Conservation (phyloP, 2,888 invertebrate species). For the Drosophila nr. medialis region DNA sequence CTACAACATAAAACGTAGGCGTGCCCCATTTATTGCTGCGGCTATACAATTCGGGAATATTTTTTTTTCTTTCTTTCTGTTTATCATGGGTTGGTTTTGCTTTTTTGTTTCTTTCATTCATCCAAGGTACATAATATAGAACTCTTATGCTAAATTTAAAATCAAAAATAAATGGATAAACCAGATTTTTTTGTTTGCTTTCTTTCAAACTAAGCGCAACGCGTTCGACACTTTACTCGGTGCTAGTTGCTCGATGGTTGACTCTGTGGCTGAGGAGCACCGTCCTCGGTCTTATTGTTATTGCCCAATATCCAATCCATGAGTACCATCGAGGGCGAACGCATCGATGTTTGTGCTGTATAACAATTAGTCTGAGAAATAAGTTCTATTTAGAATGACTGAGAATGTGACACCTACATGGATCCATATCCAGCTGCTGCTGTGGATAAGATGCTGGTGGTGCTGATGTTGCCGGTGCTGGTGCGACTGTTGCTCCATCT, state of each 20-base stretch:
- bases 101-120: constrained; percentile 25
- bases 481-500: constrained; percentile 83
- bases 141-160: constrained; percentile 49
- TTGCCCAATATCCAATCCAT: constrained; percentile 93
- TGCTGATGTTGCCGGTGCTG: constrained; percentile 19
- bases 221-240: constrained; percentile 1
- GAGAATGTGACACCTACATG: constrained; percentile 85
- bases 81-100: constrained; percentile 3
- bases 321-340: constrained; percentile 92
- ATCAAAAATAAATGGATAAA: constrained; percentile 28
- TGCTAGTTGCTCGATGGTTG: constrained; percentile 24
- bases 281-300: constrained; percentile 75
- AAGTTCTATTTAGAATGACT: neutral
- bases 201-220: constrained; percentile 12
- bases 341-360: constrained; percentile 90
- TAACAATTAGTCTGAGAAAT: neutral
- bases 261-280: constrained; percentile 22
- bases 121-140: constrained; percentile 70
- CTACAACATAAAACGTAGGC: constrained; percentile 71
- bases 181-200: constrained; percentile 6
- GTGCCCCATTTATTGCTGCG: constrained; percentile 31
- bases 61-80: constrained; percentile 11
- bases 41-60: constrained; percentile 48
- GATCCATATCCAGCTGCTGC: constrained; percentile 88
- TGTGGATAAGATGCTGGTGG: neutral